phyloP scores from a whole-genome alignment of 2,113 vertebrate genomes.

The Scytalopus superciliaris region DNA sequence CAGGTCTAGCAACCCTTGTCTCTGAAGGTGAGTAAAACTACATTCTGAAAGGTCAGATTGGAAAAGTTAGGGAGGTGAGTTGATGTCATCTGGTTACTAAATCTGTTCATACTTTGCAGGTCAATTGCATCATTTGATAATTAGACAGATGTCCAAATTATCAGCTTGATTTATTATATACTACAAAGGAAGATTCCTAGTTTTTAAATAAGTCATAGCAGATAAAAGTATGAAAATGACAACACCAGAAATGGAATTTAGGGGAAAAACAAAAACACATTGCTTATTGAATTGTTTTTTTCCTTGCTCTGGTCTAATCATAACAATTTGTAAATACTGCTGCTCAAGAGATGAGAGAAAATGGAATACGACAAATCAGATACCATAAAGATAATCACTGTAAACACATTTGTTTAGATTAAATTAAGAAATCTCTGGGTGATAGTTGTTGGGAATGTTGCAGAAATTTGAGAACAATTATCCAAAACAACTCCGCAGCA shows the following conservation, averaged over 20 bases:
- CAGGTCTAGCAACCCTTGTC: neutral
- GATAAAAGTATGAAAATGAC: neutral
- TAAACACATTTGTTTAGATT: neutral
- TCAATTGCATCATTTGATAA: neutral
- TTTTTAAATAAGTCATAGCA: neutral
- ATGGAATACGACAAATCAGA: neutral
- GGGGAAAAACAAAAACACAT: neutral
- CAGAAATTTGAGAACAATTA: neutral
- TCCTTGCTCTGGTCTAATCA: neutral
- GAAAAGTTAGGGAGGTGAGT: neutral
- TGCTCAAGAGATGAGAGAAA: neutral
- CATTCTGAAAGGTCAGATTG: neutral
- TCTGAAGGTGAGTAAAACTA: neutral
- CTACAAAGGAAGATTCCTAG: neutral
- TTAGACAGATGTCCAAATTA: neutral
- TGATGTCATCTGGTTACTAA: neutral
- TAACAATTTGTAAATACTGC: neutral
- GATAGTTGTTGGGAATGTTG: neutral
- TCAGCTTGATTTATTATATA: neutral
- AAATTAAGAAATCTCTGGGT: neutral
- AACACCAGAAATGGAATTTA: neutral
- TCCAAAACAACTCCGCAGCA: neutral
- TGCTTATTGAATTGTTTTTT: neutral
- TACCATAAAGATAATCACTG: neutral
- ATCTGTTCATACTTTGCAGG: neutral